A percentile compares a stretch with the other conserved stretches of the same genome.
These are phyloP conservation scores for Triplophysa rosa DNA, from an alignment of 2,113 vertebrate species.

Conservation along the genomic window DNA sequence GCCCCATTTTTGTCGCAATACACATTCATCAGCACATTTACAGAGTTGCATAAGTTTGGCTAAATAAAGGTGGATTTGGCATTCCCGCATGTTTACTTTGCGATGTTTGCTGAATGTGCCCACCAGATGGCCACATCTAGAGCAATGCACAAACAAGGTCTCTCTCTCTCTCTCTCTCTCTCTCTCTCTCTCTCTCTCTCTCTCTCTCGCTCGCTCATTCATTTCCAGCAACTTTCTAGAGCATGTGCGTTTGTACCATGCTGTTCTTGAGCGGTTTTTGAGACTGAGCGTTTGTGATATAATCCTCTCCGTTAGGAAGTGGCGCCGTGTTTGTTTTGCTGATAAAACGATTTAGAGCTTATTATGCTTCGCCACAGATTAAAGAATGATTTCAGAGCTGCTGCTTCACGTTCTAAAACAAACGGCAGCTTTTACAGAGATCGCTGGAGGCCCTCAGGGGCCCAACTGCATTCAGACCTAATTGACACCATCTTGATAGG, in stretches of 20 bases:
- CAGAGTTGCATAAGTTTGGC: slow-evolving; percentile 63
- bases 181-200: background rate
- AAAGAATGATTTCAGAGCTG: slow-evolving; percentile 45
- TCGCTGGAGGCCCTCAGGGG: slow-evolving; percentile 49
- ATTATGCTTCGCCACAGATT: slow-evolving; percentile 30
- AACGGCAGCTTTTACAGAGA: slow-evolving; percentile 57
- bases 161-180: background rate
- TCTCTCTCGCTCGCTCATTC: background rate
- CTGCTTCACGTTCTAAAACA: slow-evolving; percentile 53
- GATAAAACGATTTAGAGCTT: slow-evolving; percentile 36
- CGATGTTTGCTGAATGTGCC: slow-evolving; percentile 63
- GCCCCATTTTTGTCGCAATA: slow-evolving; percentile 23
- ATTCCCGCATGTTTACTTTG: slow-evolving; percentile 58
- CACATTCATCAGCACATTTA: slow-evolving; percentile 42
- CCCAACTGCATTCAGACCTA: slow-evolving; percentile 67
- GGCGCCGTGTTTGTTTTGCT: slow-evolving; percentile 27
- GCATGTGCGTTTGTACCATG: background rate
- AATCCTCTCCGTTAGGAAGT: background rate
- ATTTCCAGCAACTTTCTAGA: background rate
- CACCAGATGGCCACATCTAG: slow-evolving; percentile 59
- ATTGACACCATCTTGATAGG: slow-evolving; percentile 70
- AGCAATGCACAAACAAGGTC: slow-evolving; percentile 44
- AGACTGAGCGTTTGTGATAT: slow-evolving; percentile 26
- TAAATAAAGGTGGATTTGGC: slow-evolving; percentile 62
- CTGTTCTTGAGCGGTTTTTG: slow-evolving; percentile 46